Evolutionary conservation across 2,797 vertebrate genomes (phyloP), one percentile per base, ranked within the genome.

Genomic region (Leptodactylus fallax): DNA sequence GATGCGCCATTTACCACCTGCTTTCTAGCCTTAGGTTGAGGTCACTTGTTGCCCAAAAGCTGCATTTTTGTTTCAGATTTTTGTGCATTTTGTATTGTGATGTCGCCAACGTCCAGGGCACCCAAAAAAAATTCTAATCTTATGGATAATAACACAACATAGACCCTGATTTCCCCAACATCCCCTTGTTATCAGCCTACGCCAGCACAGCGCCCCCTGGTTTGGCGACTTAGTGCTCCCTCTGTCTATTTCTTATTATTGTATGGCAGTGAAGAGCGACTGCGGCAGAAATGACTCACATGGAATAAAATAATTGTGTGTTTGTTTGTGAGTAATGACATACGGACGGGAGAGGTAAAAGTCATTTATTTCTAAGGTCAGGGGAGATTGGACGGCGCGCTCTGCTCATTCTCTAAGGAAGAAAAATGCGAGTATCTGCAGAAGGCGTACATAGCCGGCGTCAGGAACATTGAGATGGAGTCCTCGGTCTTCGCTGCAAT

Each of bases 381-480:
- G 88, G 96, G 97, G 55, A 91, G 96, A 81, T 93, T 97, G 47
- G 97, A 98, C 0, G 95, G 97, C n/a, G 97, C 96, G 0, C 80
- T 97, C 51, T 97, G 97, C 90, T 97, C 96, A 6, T 98, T 98
- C 92, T 98, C 97, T 76, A 95, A 90, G 9, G 96, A 96, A 90
- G 96, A 97, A 47, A 98, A 98, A 87, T 87, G 96, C 69, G 95
- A 97, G 78, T 98, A 97, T 90, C 93, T 98, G 90, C 95, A 91
- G 82, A 97, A 95, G 90, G 97, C 97, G 1, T 92, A 97, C 0
- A 92, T 94, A 0, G 94, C 95, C 0, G 94, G 97, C 0, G 92
- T 97, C 88, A 96, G 96, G 92, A 98, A 98, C 89, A 98, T 96
- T 0, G 97, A 98, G 92, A 98, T 97, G 96, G 98, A 97, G 91